phyloP scores from a whole-genome alignment of 2,797 vertebrate species.

The Chloroceryle amazona region DNA sequence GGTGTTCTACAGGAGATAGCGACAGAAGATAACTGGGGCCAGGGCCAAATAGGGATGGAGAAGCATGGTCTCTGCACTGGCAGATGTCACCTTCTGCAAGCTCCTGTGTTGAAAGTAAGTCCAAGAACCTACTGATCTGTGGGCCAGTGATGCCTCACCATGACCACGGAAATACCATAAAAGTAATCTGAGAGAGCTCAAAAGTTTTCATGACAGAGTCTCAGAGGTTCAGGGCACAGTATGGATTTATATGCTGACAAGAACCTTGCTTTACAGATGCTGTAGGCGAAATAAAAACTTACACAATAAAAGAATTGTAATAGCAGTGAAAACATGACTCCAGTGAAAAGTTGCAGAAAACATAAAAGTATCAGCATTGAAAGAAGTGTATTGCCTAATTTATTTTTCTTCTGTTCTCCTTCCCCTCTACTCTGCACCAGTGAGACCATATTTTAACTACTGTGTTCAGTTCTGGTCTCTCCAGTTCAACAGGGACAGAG shows the following conservation, averaged over 20 bases:
- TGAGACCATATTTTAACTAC: too few relatives aligned
- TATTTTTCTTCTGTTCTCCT: not conserved
- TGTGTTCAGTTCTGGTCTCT: too few relatives aligned
- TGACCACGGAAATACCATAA: not conserved
- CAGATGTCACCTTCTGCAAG: not conserved
- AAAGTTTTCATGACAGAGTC: not conserved
- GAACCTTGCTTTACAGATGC: not conserved
- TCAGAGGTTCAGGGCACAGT: not conserved
- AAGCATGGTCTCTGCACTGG: not conserved
- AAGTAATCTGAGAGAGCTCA: not conserved
- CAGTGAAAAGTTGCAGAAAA: not conserved
- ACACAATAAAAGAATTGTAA: not conserved
- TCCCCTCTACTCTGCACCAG: too few relatives aligned
- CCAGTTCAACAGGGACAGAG: too few relatives aligned
- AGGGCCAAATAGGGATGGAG: not conserved
- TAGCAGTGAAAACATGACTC: not conserved
- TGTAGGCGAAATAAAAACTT: not conserved
- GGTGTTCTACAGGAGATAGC: not conserved
- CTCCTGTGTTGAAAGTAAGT: not conserved
- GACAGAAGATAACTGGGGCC: not conserved
- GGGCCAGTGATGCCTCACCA: not conserved
- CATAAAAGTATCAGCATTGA: not conserved
- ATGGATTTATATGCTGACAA: not conserved
- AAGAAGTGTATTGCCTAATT: not conserved
- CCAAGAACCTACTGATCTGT: not conserved